Evolutionary conservation across 2,113 vertebrate genomes (phyloP), one percentile per base, ranked within the genome.

Genomic region (Dromaius novaehollandiae): DNA sequence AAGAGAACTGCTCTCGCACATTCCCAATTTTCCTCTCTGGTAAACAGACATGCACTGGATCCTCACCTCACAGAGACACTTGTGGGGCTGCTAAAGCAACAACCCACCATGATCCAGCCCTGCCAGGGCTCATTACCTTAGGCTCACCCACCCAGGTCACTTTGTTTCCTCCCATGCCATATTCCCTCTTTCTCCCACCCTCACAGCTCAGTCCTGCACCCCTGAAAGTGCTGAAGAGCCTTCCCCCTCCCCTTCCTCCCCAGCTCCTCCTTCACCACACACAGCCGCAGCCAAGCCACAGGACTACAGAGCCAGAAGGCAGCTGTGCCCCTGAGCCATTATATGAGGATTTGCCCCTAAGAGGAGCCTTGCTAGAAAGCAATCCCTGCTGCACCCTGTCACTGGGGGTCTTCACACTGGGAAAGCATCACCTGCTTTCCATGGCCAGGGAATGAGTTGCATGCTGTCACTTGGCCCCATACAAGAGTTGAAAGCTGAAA

Each of bases 311-410:
- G 28, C 40, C 20, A 32, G 40, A 68, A 32, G 28, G 65, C 44
- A 42, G 19, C 40, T 32, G 25, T 51, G 69, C 69, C 48, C 19
- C 32, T 48, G 65, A 71, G 11, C 15, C 18, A 64, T 4, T 3
- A 48, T 10, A 58, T 24, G 55, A 88, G 30, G 11, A 64, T 21
- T 75, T 66, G 1, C 4, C 48, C 24, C 11, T 8, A 55, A 7
- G 74, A 82, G 10, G 36, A 90, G 21, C 40, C 32, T 78, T 81
- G 40, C 26, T 74, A 86, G 10, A 60, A 68, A 42, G 28, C 1
- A 0, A 24, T 58, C 6, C 26, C 46, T 5, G 1, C 25, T 7
- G 0, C 8, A 61, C 6, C 26, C 21, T 42, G 14, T n/a, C 48
- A 88, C 22, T 20, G 36, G 36, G 66, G 66, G 30, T 10, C 32